Evolutionary conservation across 2,797 vertebrate species (phyloP), one percentile per base, ranked within the genome.

Genomic region (Sebastes glaucus): DNA sequence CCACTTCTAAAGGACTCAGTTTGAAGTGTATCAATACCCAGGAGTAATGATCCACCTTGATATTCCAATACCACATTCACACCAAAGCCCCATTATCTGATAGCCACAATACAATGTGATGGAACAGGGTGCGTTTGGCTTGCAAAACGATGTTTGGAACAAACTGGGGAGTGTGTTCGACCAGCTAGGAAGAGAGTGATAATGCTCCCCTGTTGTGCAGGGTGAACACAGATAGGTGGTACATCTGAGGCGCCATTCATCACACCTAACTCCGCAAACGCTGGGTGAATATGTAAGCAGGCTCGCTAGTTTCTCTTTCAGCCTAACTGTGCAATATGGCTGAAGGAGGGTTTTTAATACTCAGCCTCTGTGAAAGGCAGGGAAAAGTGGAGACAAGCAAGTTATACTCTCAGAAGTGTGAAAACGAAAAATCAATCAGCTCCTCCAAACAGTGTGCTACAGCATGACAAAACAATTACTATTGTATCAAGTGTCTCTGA

Each of bases 391-490:
- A 83, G 76, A 83, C 68, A 35, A 84, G 79, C 66, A 69, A 78
- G 68, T 65, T 68, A 70, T 59, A 67, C 74, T 81, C 64, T 80
- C 74, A 77, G 77, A 74, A 35, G 74, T 78, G 77, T 74, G 79
- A 84, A 82, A 89, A 84, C 1, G 22, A 68, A 82, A 82, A 81
- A 89, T 84, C 87, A 79, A 87, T 89, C 83, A 66, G 68, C 32
- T 84, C 57, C 22, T 86, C 61, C 77, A 81, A 82, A 84, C 67
- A 71, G 27, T 69, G 68, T 77, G 35, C 69, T 42, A 80, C 80
- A 71, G 70, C 75, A 83, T 77, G 60, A 69, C 71, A 82, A 80
- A 71, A 83, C 77, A 86, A 85, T 82, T 74, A 74, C 70, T 60
- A 27, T 46, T 35, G 18, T 18, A 79, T 66, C 65, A 70, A 55